These are phyloP conservation scores for Rhynchopsitta pachyrhyncha DNA, from an alignment of 2,113 vertebrate species.

Conservation along the genomic window DNA sequence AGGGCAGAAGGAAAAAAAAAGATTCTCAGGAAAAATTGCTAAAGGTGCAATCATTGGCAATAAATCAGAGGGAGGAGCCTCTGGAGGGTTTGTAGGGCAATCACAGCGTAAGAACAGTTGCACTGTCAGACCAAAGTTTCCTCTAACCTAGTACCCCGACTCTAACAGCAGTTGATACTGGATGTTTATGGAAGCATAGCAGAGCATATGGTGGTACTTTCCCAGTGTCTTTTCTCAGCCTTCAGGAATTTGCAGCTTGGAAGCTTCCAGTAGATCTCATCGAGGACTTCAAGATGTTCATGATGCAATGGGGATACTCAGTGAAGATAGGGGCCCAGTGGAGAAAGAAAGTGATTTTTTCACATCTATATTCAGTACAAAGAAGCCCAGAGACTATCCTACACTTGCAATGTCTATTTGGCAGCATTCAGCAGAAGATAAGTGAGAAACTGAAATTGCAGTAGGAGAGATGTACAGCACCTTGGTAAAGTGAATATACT, in stretches of 20 bases:
- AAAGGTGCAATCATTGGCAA: background rate
- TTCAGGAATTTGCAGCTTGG: background rate
- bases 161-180: background rate
- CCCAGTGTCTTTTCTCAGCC: background rate
- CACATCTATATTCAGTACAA: background rate
- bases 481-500: background rate
- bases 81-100: background rate
- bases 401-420: background rate
- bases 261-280: background rate
- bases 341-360: background rate
- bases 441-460: background rate
- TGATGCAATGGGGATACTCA: background rate
- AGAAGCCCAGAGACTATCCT: background rate
- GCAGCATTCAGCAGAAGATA: background rate
- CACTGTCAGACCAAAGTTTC: background rate
- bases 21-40: background rate
- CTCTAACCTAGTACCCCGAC: background rate
- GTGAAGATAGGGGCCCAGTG: background rate
- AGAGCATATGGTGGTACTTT: background rate
- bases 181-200: background rate
- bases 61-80: background rate
- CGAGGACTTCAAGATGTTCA: background rate
- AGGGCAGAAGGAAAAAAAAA: too few species aligned
- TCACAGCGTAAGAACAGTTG: background rate
- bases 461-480: accelerated